Base-by-base conservation (phyloP, 2,888 invertebrate species). In the Cyclophora albipunctata region DNA sequence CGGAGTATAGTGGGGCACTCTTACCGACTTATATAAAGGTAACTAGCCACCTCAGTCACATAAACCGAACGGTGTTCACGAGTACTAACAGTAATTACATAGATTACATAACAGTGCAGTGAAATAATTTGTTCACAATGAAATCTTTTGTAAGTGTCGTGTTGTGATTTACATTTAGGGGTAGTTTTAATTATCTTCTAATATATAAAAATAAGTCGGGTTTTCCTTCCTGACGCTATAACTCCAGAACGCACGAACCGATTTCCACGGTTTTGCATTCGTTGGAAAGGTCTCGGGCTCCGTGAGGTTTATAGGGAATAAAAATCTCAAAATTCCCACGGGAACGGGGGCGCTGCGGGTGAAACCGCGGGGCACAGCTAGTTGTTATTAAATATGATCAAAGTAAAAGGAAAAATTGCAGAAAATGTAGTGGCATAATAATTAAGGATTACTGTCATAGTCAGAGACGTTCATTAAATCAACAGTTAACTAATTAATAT, bases 81-180 rank as follows among this genome's bases (percentile, higher is more conserved):
- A n/a, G 56, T 50, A 62, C 63, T 56, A 57, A 60, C 54, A 61
- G 67, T 54, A 50, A 58, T 60, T 61, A 37, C 4, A 37, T 5
- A 5, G 37, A 37, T 37, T 37, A 37, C 37, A 37, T 37, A 5
- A 5, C 37, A 48, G 61, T 61, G 57, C 54, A 55, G 77, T 75
- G 72, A 58, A 54, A 60, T 45, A 37, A 37, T 37, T 37, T 37
- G 37, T 37, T 37, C 59, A 68, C 63, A 50, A 84, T 85, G 84
- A 85, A 78, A 80, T 66, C 74, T 52, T 81, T 82, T 64, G 85
- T 84, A 84, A 86, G 84, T 84, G 63, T 48, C 20, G 20, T 48
- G 37, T 34, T 49, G 51, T 51, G 47, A 45, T 45, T 49, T 55
- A 47, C 20, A 20, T 20, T 20, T 20, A 20, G 20, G 52, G 48